Conservation (phyloP, 2,888 invertebrate species). For the Atrina japonica region DNA sequence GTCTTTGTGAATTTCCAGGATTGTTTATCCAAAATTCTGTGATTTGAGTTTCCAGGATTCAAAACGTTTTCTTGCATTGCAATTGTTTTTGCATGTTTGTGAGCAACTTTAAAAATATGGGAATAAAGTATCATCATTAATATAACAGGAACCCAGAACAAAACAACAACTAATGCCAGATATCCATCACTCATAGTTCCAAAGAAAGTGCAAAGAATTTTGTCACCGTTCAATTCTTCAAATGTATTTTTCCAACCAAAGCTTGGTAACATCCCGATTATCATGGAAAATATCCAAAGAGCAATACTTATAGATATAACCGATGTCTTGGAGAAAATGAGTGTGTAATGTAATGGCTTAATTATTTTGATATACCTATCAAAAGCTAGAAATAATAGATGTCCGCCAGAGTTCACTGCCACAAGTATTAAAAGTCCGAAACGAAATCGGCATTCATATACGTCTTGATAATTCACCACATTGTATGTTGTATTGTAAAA, state of each 20-base stretch:
- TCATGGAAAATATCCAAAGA: conserved; percentile 53
- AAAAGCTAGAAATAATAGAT: conserved; percentile 54
- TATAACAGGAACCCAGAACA: conserved; percentile 56
- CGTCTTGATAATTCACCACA: conserved; percentile 63
- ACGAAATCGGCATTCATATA: conserved; percentile 55
- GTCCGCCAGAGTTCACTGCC: conserved; percentile 54
- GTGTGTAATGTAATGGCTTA: conserved; percentile 51
- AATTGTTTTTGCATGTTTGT: conserved; percentile 53
- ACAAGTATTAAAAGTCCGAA: conserved; percentile 54
- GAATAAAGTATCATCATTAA: conserved; percentile 55
- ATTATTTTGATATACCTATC: conserved; percentile 62
- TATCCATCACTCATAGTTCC: conserved; percentile 50
- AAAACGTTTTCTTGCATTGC: conserved; percentile 38
- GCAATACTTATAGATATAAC: conserved; percentile 42
- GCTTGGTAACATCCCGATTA: conserved; percentile 55
- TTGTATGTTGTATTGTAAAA: conserved; percentile 62
- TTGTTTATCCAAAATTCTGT: conserved; percentile 35
- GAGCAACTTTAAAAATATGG: conserved; percentile 55
- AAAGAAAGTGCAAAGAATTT: conserved; percentile 56
- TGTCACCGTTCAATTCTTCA: conserved; percentile 38
- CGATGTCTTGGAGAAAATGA: conserved; percentile 48
- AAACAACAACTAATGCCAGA: conserved; percentile 43
- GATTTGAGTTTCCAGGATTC: neutral
- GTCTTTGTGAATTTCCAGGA: conserved; percentile 65
- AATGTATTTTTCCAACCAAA: conserved; percentile 56